A percentile compares a stretch with the other conserved stretches of the same genome.
Conservation (phyloP, 2,888 invertebrate species). For the Trichopoda pennipes region DNA sequence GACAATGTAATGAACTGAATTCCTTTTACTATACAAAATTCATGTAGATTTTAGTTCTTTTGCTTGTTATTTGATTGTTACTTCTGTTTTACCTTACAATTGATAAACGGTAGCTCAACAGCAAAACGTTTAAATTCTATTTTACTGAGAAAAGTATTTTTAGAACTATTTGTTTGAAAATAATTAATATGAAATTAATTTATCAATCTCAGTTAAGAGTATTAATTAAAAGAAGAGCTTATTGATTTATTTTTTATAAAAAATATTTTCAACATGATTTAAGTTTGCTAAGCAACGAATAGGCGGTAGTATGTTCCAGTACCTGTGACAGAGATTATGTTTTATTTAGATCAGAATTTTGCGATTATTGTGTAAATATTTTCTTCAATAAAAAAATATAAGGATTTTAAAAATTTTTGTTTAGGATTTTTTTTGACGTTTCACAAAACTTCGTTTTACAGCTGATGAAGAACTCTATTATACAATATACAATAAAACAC, state of each 20-base stretch:
- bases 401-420: no score
- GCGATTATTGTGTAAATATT: not conserved
- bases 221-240: constrained; percentile 20
- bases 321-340: not conserved
- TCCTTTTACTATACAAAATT: constrained; percentile 23
- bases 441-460: no score
- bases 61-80: not conserved
- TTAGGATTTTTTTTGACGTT: not conserved
- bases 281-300: not conserved
- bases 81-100: not conserved
- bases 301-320: not conserved
- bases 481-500: no score
- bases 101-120: constrained; percentile 13
- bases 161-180: constrained; percentile 13
- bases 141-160: constrained; percentile 13
- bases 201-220: constrained; percentile 17
- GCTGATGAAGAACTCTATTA: no score
- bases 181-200: constrained; percentile 51
- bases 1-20: constrained; percentile 59
- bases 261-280: not conserved
- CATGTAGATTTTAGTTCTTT: not conserved
- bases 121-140: constrained; percentile 24
- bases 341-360: constrained; percentile 2
- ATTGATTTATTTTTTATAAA: constrained; percentile 18
- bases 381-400: no score